Evolutionary conservation across 2,113 vertebrate genomes (phyloP), one percentile per base, ranked within the genome.

Genomic region (Corythoichthys intestinalis): DNA sequence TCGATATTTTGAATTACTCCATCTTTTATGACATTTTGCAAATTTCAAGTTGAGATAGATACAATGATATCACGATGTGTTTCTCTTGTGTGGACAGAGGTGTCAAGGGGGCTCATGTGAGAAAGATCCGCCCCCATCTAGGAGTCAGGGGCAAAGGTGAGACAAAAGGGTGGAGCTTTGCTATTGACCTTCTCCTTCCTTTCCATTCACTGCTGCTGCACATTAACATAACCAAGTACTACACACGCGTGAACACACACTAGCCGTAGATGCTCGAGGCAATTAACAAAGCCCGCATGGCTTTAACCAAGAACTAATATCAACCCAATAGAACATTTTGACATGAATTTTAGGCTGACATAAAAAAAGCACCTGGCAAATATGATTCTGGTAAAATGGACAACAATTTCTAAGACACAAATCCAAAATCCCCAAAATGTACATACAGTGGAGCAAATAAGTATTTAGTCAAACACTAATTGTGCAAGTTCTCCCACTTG

Each of bases 101-200:
- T 20, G 52, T 54, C 6, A 15, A 44, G 53, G 53, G 14, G 52
- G 37, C 28, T 20, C 20, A 17, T 38, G 52, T 35, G 37, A 28
- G 53, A 9, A 20, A 44, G 64, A 39, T 39, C 72, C 53, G 39
- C 52, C 69, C 49, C 54, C 38, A 48, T 46, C 20, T 11, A 70
- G 60, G 59, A 62, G 48, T 39, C 37, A 17, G 60, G 75, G 78
- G 34, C 76, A 78, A 78, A 85, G 79, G 80, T 80, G 76, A 77
- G 75, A 65, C 53, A 54, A 63, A 65, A 35, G 66, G 75, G 68
- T 15, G 75, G 61, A 66, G 72, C 65, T 71, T 74, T 37, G 52
- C 62, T 83, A 84, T 81, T 82, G 77, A 82, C 74, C 80, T 73
- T 50, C 13, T 63, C 44, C 38, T 63, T 37, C 41, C 58, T 62